These are phyloP conservation scores for Thripadectes ignobilis DNA, from an alignment of 2,797 vertebrate species.

Conservation along the genomic window DNA sequence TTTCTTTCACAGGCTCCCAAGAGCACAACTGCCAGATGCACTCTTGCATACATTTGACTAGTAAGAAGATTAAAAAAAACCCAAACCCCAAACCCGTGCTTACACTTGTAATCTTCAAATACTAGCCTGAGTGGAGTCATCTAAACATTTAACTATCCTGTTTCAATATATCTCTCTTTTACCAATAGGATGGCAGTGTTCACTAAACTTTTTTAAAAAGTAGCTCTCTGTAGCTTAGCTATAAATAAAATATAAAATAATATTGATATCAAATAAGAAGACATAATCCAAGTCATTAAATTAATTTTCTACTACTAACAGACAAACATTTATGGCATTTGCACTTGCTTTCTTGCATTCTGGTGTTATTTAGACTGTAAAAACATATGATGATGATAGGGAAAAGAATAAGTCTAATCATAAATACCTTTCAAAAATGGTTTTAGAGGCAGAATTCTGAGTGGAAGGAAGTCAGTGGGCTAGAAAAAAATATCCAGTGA, in stretches of 20 bases:
- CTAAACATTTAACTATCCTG: not conserved
- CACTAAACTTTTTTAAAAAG: not conserved
- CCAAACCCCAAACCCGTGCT: rapidly evolving
- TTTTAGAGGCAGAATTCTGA: not conserved
- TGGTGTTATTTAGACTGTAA: not conserved
- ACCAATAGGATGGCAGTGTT: not conserved
- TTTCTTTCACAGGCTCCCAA: not conserved
- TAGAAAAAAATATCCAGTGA: not conserved
- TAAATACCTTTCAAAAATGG: not conserved
- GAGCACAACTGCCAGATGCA: slow-evolving; percentile 28
- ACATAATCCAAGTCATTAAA: not conserved
- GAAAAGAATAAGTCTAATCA: not conserved
- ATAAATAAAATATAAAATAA: not conserved
- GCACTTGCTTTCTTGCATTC: not conserved
- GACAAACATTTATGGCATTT: not conserved
- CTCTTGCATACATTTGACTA: slow-evolving; percentile 37
- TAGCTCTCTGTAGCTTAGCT: not conserved
- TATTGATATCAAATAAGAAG: not conserved
- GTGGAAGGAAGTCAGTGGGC: not conserved
- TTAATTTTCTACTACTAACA: not conserved
- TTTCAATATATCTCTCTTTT: not conserved
- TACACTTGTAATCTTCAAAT: not conserved
- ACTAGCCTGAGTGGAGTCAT: not conserved
- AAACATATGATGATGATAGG: not conserved
- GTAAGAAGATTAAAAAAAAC: not conserved